Percentiles rank a stretch among this genome's conserved stretches.
phyloP scores from a whole-genome alignment of 1,140 invertebrate species.

The Phenacoccus solenopsis region DNA sequence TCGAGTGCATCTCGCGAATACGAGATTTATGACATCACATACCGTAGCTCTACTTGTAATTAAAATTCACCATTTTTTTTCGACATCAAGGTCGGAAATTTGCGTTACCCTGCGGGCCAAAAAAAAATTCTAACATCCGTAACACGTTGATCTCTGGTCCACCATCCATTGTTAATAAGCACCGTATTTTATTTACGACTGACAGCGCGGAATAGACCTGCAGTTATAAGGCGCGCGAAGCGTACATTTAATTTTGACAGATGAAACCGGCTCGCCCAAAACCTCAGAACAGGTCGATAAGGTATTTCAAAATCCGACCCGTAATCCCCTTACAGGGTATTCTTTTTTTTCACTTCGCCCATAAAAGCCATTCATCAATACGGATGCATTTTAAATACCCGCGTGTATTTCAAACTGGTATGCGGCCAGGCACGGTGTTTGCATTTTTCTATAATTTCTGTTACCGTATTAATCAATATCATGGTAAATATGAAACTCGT shows the following conservation, averaged over 20 bases:
- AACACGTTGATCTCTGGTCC: no score
- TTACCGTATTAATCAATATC: neutral
- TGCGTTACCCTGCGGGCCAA: no score
- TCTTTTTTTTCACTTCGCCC: neutral
- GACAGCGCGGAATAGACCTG: neutral
- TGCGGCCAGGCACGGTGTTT: neutral
- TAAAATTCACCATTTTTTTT: no score
- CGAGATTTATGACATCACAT: no score
- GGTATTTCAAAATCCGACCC: neutral
- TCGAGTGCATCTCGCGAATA: no score
- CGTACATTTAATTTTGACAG: neutral
- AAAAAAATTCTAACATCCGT: no score
- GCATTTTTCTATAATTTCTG: neutral
- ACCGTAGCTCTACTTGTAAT: no score
- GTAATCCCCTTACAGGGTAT: neutral
- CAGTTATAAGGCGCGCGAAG: neutral
- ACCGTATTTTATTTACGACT: neutral
- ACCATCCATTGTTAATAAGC: neutral
- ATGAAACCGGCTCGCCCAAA: neutral
- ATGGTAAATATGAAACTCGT: neutral
- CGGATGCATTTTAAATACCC: slow-evolving; percentile 1
- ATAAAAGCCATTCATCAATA: neutral
- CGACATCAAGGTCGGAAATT: no score
- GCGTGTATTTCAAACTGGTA: neutral
- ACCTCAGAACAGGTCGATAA: neutral